Evolutionary conservation across 2,888 invertebrate species (phyloP).

Genomic region (Urechis unicinctus): DNA sequence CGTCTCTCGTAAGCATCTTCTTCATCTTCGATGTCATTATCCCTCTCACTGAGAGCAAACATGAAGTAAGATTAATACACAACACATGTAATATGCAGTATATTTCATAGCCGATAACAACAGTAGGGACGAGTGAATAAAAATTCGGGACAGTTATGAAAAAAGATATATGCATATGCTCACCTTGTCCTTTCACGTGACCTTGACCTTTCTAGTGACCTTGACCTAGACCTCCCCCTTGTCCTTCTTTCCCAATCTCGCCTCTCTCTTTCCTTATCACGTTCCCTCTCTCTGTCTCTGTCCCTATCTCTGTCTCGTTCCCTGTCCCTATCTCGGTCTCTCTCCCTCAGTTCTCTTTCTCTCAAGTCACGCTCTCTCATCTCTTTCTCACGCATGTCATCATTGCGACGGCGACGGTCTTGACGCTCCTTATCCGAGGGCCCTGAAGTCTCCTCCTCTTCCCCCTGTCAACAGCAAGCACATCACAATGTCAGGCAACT

Average conservation of each 20-base stretch:
- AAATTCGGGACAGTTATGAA: too few relatives aligned
- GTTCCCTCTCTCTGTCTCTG: slow-evolving; percentile 5
- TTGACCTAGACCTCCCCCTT: slow-evolving; percentile 29
- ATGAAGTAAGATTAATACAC: not conserved
- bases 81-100: too few relatives aligned
- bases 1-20: slow-evolving; percentile 88
- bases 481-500: not conserved
- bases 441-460: too few relatives aligned
- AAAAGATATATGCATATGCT: too few relatives aligned
- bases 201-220: slow-evolving; percentile 11
- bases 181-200: slow-evolving; percentile 9
- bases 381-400: slow-evolving; percentile 7
- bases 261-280: slow-evolving; percentile 39
- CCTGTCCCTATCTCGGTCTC: slow-evolving; percentile 24
- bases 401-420: too few relatives aligned
- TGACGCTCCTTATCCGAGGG: slow-evolving; percentile 6
- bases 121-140: too few relatives aligned
- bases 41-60: slow-evolving; percentile 5
- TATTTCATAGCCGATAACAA: too few relatives aligned
- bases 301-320: slow-evolving; percentile 24
- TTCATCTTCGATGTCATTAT: slow-evolving; percentile 58
- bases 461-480: slow-evolving; percentile 9
- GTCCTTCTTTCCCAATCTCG: slow-evolving; percentile 48
- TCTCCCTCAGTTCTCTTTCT: slow-evolving; percentile 22
- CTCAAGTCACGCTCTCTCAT: slow-evolving; percentile 40